Evolutionary conservation across 2,888 invertebrate species (phyloP).

Genomic region (Toxonevra muliebris): DNA sequence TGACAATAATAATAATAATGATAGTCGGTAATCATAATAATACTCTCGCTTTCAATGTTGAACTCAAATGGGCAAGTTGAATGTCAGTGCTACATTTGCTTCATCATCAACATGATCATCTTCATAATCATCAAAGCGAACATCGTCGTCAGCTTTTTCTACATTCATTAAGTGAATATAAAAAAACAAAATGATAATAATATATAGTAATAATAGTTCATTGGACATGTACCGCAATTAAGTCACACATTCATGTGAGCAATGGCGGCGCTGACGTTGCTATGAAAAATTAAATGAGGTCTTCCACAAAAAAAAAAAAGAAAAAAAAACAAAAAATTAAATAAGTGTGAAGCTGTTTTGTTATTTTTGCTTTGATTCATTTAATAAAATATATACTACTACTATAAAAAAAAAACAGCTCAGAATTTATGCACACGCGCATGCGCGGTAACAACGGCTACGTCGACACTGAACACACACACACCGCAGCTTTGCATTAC

Average conservation of each 20-base stretch:
- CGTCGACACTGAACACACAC: too few species aligned
- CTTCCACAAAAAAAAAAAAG: too few species aligned
- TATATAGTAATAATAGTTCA: constrained; percentile 19
- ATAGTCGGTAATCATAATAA: too few species aligned
- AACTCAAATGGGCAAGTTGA: constrained; percentile 21
- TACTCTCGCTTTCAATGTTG: constrained; percentile 15
- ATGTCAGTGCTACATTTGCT: constrained; percentile 18
- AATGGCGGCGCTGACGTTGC: neutral
- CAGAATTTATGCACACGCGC: too few species aligned
- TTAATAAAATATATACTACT: neutral
- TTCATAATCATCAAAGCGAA: too few species aligned
- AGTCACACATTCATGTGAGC: neutral
- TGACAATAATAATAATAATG: too few species aligned
- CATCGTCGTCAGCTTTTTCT: too few species aligned
- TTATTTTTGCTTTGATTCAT: neutral
- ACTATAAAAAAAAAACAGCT: neutral
- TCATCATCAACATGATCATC: too few species aligned
- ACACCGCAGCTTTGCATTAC: too few species aligned
- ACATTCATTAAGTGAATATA: neutral
- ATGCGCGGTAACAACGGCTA: too few species aligned
- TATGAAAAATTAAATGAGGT: neutral
- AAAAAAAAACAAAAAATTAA: too few species aligned
- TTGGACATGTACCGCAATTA: constrained; percentile 7
- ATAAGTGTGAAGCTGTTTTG: neutral
- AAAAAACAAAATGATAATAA: neutral